Base-by-base conservation (phyloP, 64 coral and sea anemone genomes). In the Porites australiensis region DNA sequence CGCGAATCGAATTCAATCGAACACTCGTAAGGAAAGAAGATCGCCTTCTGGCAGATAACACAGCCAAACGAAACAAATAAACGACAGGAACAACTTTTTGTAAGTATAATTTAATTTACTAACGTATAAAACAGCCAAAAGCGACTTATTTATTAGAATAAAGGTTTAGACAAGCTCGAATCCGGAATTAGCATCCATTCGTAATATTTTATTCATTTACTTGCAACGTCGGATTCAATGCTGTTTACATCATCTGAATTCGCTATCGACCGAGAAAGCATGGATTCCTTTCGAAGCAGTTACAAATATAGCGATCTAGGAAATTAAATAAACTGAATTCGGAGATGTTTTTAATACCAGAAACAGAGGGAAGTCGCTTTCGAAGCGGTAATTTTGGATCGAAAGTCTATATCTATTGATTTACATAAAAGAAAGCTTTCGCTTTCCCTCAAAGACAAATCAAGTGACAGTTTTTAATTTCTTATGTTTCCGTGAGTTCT, bases 1-100 rank as follows among this genome's bases (percentile, higher is more conserved):
- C 81, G 47, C 6, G 81, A 84, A 84, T 47, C 64, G 81, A 84
- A 68, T 68, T 68, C 81, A 69, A 67, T 68, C 81, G 81, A 84
- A 68, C 44, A 67, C 44, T 52, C 13, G 14, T 16, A 76, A 64
- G 13, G 48, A 76, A 51, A 3, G 70, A 70, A 70, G 66, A 70
- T 37, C 3, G 12, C 27, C 5, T 82, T 61, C 15, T 19, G 4
- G 1, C 9, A 52, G 2, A 84, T 21, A 4, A 50, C 59, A 23
- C 50, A 44, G 46, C 4, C 12, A 15, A 11, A 84, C 8, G 50
- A 13, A 64, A 20, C 59, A 18, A 66, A 14, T 46, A 16, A 43
- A 51, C 62, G 4, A 46, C 11, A 50, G 8, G 48, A 21, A 51
- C 48, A 50, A 12, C 44, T 21, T 13, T n/a, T 23, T 8, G 46